These are phyloP conservation scores for Chaunax sp. DNA, from an alignment of 2,797 vertebrate species.

Conservation along the genomic window DNA sequence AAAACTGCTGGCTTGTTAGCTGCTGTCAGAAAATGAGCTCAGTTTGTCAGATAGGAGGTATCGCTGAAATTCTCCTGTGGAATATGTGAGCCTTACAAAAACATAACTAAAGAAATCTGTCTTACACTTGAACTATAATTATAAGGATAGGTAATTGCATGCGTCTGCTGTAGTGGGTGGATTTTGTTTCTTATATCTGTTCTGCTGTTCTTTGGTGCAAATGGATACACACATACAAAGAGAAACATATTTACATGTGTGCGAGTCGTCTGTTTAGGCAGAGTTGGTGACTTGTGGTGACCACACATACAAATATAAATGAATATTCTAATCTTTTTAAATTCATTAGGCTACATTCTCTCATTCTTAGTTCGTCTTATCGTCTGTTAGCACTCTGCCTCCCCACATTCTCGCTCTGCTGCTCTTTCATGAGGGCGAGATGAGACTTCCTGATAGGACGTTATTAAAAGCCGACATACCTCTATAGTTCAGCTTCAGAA, in stretches of 20 bases:
- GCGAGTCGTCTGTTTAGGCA: background rate
- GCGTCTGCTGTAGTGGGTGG: constrained; percentile 18
- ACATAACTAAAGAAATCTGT: too few relatives aligned
- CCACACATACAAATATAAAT: background rate
- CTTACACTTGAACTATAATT: too few relatives aligned
- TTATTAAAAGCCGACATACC: constrained; percentile 30
- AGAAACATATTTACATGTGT: constrained; percentile 4
- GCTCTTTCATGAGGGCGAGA: constrained; percentile 6
- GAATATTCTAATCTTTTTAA: background rate
- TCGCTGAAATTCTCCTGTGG: background rate
- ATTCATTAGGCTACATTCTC: constrained; percentile 10
- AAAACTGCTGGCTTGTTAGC: constrained; percentile 14
- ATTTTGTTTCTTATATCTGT: constrained; percentile 37
- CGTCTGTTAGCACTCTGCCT: background rate
- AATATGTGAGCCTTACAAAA: constrained; percentile 8
- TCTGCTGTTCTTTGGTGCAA: constrained; percentile 26
- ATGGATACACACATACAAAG: constrained; percentile 16
- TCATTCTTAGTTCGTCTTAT: background rate
- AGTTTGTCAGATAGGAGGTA: background rate
- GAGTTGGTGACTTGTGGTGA: too few relatives aligned
- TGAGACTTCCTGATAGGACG: constrained; percentile 31
- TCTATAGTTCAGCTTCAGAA: constrained; percentile 11
- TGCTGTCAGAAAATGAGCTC: constrained; percentile 28
- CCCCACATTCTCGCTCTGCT: background rate
- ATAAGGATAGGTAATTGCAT: background rate